Evolutionary conservation across 2,888 invertebrate genomes (phyloP).

Genomic region (Lycaena phlaeas): DNA sequence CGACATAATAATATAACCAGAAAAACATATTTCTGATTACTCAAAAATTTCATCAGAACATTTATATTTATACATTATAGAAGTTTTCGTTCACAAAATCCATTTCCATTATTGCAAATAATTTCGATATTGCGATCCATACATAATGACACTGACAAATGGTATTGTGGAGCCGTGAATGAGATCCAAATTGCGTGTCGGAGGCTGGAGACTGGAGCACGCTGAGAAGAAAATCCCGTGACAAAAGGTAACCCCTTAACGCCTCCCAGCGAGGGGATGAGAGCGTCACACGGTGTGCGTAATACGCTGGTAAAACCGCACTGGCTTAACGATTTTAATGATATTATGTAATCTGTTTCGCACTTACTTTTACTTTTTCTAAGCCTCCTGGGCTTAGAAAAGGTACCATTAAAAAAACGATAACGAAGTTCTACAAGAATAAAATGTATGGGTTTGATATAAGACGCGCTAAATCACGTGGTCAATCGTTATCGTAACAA

Average conservation of each 20-base stretch:
- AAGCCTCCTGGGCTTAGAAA: background rate
- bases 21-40: too few relatives aligned
- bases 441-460: background rate
- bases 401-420: background rate
- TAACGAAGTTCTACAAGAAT: too few relatives aligned
- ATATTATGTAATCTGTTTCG: background rate
- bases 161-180: conserved; percentile 23
- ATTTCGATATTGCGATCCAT: conserved; percentile 12
- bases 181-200: conserved; percentile 26
- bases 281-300: background rate
- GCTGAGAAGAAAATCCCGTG: conserved; percentile 25
- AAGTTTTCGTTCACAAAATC: conserved; percentile 3
- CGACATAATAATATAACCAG: too few relatives aligned
- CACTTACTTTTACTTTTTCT: background rate
- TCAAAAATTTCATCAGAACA: too few relatives aligned
- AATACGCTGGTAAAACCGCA: too few relatives aligned
- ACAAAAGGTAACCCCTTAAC: conserved; percentile 33
- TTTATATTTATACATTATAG: too few relatives aligned
- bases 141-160: conserved; percentile 25
- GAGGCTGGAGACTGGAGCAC: conserved; percentile 22
- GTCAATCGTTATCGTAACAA: too few relatives aligned
- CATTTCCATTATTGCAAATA: conserved; percentile 13
- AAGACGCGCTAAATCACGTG: background rate
- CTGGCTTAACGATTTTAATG: too few relatives aligned
- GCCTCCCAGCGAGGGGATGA: conserved; percentile 20